A percentile compares a stretch with the other conserved stretches of the same genome.
These are phyloP conservation scores for Parazoanthus atlanticus DNA, from an alignment of 92 coral and sea anemone species.

Conservation along the genomic window DNA sequence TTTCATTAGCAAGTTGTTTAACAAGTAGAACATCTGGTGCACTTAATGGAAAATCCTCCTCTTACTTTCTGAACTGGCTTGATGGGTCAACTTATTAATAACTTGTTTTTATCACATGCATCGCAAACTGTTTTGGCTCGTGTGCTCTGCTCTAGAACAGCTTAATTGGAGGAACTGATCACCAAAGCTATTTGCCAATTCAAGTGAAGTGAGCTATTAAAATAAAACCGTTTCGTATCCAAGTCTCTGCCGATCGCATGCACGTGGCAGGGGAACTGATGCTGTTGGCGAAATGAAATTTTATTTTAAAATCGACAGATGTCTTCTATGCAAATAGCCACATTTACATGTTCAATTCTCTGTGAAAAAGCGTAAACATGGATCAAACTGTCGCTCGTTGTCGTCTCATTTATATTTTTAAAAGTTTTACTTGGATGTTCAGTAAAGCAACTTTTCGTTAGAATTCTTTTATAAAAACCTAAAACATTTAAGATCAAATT, in stretches of 20 bases:
- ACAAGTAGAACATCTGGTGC: constrained; percentile 15
- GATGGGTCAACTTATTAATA: not conserved
- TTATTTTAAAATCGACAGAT: not conserved
- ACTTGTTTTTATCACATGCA: not conserved
- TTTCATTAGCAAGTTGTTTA: constrained; percentile 5
- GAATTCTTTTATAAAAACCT: too few relatives aligned
- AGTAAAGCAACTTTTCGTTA: not conserved
- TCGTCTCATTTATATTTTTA: not conserved
- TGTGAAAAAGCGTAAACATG: constrained; percentile 4
- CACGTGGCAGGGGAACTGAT: not conserved
- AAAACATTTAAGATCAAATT: too few relatives aligned
- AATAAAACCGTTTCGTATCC: not conserved
- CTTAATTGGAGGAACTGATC: not conserved
- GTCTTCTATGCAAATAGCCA: constrained; percentile 22
- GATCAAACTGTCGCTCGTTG: not conserved
- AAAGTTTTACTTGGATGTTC: too few relatives aligned
- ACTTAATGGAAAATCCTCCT: not conserved
- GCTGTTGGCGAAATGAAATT: not conserved
- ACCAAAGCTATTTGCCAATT: not conserved
- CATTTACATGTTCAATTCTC: not conserved
- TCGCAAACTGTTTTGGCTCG: not conserved
- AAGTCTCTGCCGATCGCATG: not conserved
- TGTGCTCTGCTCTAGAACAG: not conserved
- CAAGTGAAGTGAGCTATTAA: not conserved
- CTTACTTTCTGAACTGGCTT: not conserved